Evolutionary conservation across 2,113 vertebrate species (phyloP).

Genomic region (Chionodraco myersi): DNA sequence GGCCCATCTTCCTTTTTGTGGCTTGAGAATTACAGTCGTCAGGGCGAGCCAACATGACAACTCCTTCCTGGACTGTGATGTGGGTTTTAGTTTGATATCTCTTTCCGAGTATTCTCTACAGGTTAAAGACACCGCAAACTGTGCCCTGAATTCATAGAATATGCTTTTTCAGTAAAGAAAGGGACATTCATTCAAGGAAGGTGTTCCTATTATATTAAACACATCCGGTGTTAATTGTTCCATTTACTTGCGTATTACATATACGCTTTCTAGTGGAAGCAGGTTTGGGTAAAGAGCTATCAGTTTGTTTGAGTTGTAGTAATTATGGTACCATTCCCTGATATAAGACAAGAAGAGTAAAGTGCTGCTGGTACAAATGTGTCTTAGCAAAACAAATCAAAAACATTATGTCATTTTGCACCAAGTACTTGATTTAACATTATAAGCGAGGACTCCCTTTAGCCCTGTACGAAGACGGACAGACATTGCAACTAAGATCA

Average conservation of each 20-base stretch:
- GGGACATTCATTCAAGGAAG: not conserved
- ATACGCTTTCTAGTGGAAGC: not conserved
- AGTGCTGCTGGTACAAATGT: not conserved
- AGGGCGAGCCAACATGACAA: constrained; percentile 19
- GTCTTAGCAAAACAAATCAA: no score
- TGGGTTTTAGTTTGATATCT: constrained; percentile 33
- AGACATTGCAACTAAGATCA: not conserved
- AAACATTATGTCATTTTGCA: not conserved
- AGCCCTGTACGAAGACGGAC: not conserved
- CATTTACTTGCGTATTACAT: not conserved
- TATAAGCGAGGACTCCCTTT: not conserved
- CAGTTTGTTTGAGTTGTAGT: not conserved
- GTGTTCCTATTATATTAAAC: not conserved
- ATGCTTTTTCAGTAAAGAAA: constrained; percentile 1
- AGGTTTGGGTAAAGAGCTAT: not conserved
- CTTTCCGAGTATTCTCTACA: constrained; percentile 12
- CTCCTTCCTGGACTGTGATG: constrained; percentile 59
- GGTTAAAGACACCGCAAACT: not conserved
- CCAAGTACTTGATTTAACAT: not conserved
- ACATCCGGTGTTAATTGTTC: constrained; percentile 2
- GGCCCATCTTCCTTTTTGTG: constrained; percentile 43
- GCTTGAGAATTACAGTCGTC: constrained; percentile 47
- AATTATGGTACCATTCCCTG: not conserved
- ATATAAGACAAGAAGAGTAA: not conserved
- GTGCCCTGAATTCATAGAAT: constrained; percentile 4